These are phyloP conservation scores for Tryphoninae sp. DNA, from an alignment of 2,888 invertebrate genomes.

Conservation along the genomic window DNA sequence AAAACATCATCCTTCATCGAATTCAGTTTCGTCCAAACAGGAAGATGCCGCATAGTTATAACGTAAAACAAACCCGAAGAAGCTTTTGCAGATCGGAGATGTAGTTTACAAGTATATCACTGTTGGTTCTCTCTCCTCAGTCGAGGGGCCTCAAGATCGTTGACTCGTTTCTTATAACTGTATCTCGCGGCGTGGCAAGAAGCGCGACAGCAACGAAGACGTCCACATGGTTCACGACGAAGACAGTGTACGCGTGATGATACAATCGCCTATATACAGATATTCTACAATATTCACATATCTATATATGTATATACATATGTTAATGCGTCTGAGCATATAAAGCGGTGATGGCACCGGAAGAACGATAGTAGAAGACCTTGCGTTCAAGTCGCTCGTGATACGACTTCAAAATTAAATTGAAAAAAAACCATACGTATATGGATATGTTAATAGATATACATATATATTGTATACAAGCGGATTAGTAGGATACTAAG, in stretches of 20 bases:
- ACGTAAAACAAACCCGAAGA: background rate
- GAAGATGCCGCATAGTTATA: background rate
- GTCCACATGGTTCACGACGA: slow-evolving; percentile 34
- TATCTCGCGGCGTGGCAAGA: slow-evolving; percentile 47
- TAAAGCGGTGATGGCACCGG: slow-evolving; percentile 22
- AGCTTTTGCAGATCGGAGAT: background rate
- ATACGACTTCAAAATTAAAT: slow-evolving; percentile 35
- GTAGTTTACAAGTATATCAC: background rate
- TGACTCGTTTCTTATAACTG: slow-evolving; percentile 62
- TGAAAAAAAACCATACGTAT: background rate
- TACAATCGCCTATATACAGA: slow-evolving; percentile 33
- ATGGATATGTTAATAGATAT: background rate
- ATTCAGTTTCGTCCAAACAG: background rate
- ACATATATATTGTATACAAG: background rate
- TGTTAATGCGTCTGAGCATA: background rate
- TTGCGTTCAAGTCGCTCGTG: slow-evolving; percentile 36
- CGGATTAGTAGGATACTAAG: slow-evolving; percentile 3
- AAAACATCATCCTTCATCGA: background rate
- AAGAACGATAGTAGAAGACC: slow-evolving; percentile 36
- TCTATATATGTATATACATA: slow-evolving; percentile 2
- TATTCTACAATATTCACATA: slow-evolving; percentile 16
- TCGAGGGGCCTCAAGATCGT: slow-evolving; percentile 48
- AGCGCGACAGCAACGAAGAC: slow-evolving; percentile 22
- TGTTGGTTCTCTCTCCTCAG: slow-evolving; percentile 22
- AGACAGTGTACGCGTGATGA: slow-evolving; percentile 34